Base-by-base conservation (phyloP, 2,797 vertebrate genomes). In the Amblyopsis hoosieri region DNA sequence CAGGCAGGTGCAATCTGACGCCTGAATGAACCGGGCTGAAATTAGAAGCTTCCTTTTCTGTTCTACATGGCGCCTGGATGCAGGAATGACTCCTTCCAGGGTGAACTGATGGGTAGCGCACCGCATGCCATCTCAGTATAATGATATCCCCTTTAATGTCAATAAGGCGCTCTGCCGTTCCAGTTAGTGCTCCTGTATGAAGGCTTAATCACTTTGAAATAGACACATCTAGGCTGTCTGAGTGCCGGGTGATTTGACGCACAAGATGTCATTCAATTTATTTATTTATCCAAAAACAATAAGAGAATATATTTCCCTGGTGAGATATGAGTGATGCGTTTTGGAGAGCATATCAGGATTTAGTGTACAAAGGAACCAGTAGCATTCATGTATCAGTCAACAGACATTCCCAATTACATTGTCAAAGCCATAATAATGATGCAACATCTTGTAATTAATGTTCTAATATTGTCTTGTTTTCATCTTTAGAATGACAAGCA, bases 261-360 rank as follows among this genome's bases (percentile, higher is more conserved):
- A 80, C 19, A 57, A 65, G 61, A 74, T 11, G 64, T 79, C 85
- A 85, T 83, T 85, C 74, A 81, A 88, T 85, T 82, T 76, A 81
- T 84, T 85, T 79, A 85, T 87, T 84, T 82, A 84, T 84, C 82
- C 79, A 48, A 65, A 65, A 69, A 74, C 74, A 84, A 81, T 80
- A 84, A 76, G 56, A 42, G 63, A 50, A 72, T 78, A 69, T 69
- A 82, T 88, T 86, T 86, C 87, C 86, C 86, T 68, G 66, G 81
- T 46, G 80, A 74, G 71, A 69, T 57, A 67, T 7, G 73, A 76
- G 67, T 42, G 71, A 75, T 74, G 81, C 70, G 54, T 78, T 75
- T 75, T 65, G 68, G 33, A 46, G 64, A 84, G 59, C 77, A 33
- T 58, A 84, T 53, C 12, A 2, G 45, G 72, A 70, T 78, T 82